These are phyloP conservation scores for Macropus fuliginosus DNA, from an alignment of 2,797 vertebrate species.

Conservation along the genomic window DNA sequence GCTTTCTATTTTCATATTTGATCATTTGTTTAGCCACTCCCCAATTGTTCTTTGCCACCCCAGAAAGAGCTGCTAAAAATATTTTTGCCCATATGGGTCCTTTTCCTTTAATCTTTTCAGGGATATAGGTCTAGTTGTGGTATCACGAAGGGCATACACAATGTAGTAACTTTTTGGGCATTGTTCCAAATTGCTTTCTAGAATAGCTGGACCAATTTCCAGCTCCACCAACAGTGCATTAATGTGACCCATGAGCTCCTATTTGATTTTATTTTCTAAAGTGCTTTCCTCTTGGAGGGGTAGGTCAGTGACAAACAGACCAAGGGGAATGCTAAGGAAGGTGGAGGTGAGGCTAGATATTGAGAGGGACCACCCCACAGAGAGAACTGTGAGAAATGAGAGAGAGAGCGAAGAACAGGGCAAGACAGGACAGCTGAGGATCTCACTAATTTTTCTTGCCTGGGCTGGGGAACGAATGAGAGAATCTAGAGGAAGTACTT, in stretches of 20 bases:
- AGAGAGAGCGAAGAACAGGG: neutral
- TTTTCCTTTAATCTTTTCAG: neutral
- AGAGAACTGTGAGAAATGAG: neutral
- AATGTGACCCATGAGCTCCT: neutral
- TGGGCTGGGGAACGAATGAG: conserved; percentile 16
- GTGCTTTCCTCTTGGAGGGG: neutral
- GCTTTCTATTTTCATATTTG: neutral
- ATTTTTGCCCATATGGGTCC: neutral
- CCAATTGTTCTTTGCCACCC: neutral
- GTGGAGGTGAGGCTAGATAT: neutral
- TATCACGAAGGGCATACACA: neutral
- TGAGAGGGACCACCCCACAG: neutral
- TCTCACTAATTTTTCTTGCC: neutral
- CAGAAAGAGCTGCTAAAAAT: neutral
- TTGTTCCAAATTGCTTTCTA: neutral
- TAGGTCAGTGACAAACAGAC: neutral
- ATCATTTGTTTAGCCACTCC: neutral
- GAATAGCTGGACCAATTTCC: neutral
- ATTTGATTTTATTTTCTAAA: neutral
- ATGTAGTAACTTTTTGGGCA: neutral
- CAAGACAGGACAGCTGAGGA: neutral
- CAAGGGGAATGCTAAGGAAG: neutral
- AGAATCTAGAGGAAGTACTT: conserved; percentile 23
- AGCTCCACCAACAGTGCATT: neutral
- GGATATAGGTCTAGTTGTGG: neutral